Percentiles rank a stretch among this genome's conserved stretches.
Evolutionary conservation across 2,888 invertebrate genomes (phyloP).

Genomic region (Hydrotaea diabolus): DNA sequence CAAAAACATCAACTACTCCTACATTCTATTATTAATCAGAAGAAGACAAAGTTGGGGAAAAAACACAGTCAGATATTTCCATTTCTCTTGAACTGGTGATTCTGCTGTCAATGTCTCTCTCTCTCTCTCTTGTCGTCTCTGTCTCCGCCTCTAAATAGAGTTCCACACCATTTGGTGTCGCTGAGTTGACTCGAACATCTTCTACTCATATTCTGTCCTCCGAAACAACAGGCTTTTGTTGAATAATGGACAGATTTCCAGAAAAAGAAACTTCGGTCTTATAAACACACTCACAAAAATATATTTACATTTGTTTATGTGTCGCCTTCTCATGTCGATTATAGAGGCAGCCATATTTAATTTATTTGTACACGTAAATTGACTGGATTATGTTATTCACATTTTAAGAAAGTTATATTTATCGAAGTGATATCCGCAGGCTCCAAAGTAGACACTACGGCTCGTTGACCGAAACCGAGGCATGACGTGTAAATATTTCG

Average conservation of each 20-base stretch:
- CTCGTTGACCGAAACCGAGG: background rate
- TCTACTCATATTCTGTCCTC: background rate
- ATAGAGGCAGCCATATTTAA: background rate
- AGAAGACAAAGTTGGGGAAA: background rate
- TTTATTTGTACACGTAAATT: background rate
- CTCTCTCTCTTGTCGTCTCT: too few relatives aligned
- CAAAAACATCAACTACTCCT: background rate
- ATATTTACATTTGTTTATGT: too few relatives aligned
- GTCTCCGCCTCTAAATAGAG: background rate
- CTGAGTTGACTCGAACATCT: background rate
- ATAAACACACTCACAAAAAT: too few relatives aligned
- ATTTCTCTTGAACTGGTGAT: background rate
- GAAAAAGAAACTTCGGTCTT: background rate
- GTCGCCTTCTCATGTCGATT: background rate
- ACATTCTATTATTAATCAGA: constrained; percentile 27
- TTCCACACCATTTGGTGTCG: background rate
- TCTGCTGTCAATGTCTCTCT: background rate
- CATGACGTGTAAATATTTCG: too few relatives aligned
- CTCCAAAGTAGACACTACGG: background rate
- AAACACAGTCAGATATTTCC: background rate
- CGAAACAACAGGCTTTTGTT: background rate
- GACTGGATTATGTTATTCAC: background rate
- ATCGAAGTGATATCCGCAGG: background rate
- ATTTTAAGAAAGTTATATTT: background rate
- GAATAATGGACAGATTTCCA: constrained; percentile 2